These are phyloP conservation scores for Tonatia bakeri DNA, from an alignment of 2,113 vertebrate genomes.

Conservation along the genomic window DNA sequence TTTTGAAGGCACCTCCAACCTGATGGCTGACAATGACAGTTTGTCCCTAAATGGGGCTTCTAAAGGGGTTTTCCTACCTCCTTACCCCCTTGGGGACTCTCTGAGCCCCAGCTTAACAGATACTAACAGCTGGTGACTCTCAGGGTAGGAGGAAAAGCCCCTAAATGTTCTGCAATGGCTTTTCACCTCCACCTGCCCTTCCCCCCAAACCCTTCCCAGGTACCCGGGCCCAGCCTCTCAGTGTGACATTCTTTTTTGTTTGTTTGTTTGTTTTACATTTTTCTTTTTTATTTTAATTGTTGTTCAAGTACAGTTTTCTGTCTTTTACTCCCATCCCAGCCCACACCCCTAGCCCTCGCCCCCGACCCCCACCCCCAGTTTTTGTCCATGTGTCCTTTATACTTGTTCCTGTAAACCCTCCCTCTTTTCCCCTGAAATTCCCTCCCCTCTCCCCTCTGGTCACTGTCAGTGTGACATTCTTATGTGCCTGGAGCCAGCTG, in stretches of 20 bases:
- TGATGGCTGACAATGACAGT: slow-evolving; percentile 2
- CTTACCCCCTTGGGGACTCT: background rate
- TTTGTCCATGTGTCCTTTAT: too few species aligned
- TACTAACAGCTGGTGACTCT: background rate
- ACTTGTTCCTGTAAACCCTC: too few species aligned
- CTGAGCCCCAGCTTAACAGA: slow-evolving; percentile 30
- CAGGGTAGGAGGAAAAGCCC: slow-evolving; percentile 45
- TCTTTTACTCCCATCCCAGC: too few species aligned
- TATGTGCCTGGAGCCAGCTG: background rate
- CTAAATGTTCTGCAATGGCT: slow-evolving; percentile 27
- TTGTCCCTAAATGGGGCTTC: slow-evolving; percentile 45
- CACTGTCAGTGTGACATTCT: background rate
- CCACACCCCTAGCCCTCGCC: too few species aligned
- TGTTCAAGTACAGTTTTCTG: too few species aligned
- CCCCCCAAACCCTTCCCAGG: accelerated
- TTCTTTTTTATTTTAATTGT: too few species aligned
- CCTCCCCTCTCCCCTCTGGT: too few species aligned
- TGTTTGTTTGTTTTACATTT: too few species aligned
- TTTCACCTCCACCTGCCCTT: background rate
- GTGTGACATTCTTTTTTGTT: background rate
- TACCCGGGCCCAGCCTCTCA: background rate
- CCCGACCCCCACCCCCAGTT: too few species aligned
- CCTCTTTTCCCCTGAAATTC: too few species aligned
- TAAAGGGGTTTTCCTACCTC: slow-evolving; percentile 60
- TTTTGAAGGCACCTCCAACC: background rate